Conservation (phyloP, 2,888 invertebrate species). For the Drosophila peninsularis region DNA sequence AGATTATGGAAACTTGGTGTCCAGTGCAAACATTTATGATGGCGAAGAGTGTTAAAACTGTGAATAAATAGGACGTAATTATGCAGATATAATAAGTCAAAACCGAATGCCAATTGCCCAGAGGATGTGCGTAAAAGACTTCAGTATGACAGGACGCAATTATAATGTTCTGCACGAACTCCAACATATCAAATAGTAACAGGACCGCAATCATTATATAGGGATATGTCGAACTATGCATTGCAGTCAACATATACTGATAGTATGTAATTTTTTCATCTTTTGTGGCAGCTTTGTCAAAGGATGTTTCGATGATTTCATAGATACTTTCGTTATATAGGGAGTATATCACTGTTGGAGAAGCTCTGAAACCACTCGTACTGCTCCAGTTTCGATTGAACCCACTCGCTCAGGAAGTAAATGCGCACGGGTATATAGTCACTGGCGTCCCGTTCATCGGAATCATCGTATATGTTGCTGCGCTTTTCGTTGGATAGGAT, state of each 20-base stretch:
- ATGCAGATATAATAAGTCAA: conserved; percentile 17
- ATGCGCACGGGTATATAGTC: conserved; percentile 46
- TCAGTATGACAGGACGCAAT: conserved; percentile 31
- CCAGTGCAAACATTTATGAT: conserved; percentile 56
- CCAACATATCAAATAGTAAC: conserved; percentile 44
- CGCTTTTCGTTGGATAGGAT: conserved; percentile 40
- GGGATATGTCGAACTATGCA: neutral
- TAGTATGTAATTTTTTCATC: neutral
- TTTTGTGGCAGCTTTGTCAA: conserved; percentile 33
- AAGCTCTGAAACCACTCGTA: conserved; percentile 35
- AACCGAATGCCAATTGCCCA: neutral
- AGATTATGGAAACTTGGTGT: neutral
- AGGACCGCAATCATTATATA: conserved; percentile 41
- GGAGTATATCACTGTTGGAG: too few species aligned
- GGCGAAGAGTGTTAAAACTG: conserved; percentile 38
- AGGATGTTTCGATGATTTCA: conserved; percentile 23
- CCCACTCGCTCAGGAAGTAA: conserved; percentile 30
- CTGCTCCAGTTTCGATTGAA: conserved; percentile 30
- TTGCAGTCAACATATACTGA: neutral
- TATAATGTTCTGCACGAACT: conserved; percentile 18
- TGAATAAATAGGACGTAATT: conserved; percentile 22
- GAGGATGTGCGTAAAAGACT: conserved; percentile 26
- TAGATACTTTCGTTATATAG: too few species aligned
- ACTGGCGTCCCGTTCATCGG: neutral
- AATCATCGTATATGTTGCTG: neutral